Evolutionary conservation across 1,140 invertebrate genomes (phyloP).

Genomic region (Scylla paramamosain): DNA sequence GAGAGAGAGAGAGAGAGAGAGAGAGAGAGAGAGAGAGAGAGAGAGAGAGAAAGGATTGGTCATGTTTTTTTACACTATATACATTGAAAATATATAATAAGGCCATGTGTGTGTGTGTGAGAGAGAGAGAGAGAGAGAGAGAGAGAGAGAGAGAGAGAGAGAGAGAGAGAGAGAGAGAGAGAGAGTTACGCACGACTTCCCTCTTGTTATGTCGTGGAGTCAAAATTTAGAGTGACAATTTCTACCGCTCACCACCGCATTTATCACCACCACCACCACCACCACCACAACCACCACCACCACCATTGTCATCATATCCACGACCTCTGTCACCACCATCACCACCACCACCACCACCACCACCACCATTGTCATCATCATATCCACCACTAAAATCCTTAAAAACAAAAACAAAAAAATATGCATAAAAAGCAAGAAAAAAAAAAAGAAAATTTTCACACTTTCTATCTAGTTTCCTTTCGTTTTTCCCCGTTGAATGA

Average conservation of each 20-base stretch:
- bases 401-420: too few relatives aligned
- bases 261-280: background rate
- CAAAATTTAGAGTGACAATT: constrained; percentile 7
- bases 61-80: too few relatives aligned
- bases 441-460: too few relatives aligned
- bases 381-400: too few relatives aligned
- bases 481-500: background rate
- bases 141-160: too few relatives aligned
- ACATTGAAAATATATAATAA: too few relatives aligned
- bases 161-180: background rate
- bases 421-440: too few relatives aligned
- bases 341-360: background rate
- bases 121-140: too few relatives aligned
- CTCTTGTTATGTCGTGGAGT: constrained; percentile 4
- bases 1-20: background rate
- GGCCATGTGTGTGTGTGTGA: too few relatives aligned
- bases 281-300: background rate
- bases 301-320: background rate
- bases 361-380: too few relatives aligned
- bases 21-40: too few relatives aligned
- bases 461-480: background rate
- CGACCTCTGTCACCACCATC: background rate
- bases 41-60: too few relatives aligned
- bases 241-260: background rate
- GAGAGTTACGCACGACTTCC: constrained; percentile 18